Evolutionary conservation across 2,888 invertebrate genomes (phyloP).

Genomic region (Plagodis pulveraria): DNA sequence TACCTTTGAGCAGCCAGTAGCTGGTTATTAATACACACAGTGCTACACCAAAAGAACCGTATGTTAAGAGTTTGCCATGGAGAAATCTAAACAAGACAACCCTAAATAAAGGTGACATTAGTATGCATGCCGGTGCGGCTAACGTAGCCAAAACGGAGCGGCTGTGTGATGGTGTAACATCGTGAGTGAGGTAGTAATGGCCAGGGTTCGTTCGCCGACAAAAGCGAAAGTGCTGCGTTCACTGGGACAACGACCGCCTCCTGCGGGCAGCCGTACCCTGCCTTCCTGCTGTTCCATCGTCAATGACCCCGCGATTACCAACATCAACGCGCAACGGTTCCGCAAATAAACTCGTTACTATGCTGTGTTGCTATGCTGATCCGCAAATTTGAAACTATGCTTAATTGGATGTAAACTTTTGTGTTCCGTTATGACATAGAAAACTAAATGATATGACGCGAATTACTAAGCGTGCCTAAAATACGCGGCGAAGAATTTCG

Average conservation of each 20-base stretch:
- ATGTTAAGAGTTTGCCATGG: constrained; percentile 41
- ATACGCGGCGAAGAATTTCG: constrained; percentile 18
- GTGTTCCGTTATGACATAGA: constrained; percentile 19
- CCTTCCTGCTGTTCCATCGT: constrained; percentile 53
- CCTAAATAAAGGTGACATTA: constrained; percentile 66
- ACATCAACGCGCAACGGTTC: constrained; percentile 20
- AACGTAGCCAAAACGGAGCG: constrained; percentile 73
- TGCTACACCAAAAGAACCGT: constrained; percentile 50
- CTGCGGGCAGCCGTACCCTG: constrained; percentile 61
- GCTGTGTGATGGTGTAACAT: constrained; percentile 75
- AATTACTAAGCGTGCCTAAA: constrained; percentile 22
- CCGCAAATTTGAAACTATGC: constrained; percentile 21
- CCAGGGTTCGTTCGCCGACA: constrained; percentile 82
- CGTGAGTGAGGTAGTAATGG: constrained; percentile 79
- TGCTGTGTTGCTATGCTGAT: constrained; percentile 8
- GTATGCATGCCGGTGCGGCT: constrained; percentile 73
- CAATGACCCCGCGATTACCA: constrained; percentile 24
- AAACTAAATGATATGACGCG: neutral
- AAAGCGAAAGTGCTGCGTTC: constrained; percentile 83
- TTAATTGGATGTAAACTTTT: constrained; percentile 29
- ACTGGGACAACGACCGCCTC: constrained; percentile 83
- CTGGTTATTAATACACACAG: constrained; percentile 44
- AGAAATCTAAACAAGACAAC: constrained; percentile 77
- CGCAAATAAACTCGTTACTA: constrained; percentile 24
- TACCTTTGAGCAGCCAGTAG: constrained; percentile 34